These are phyloP conservation scores for Drosophila melanosoma DNA, from an alignment of 2,888 invertebrate species.

Conservation along the genomic window DNA sequence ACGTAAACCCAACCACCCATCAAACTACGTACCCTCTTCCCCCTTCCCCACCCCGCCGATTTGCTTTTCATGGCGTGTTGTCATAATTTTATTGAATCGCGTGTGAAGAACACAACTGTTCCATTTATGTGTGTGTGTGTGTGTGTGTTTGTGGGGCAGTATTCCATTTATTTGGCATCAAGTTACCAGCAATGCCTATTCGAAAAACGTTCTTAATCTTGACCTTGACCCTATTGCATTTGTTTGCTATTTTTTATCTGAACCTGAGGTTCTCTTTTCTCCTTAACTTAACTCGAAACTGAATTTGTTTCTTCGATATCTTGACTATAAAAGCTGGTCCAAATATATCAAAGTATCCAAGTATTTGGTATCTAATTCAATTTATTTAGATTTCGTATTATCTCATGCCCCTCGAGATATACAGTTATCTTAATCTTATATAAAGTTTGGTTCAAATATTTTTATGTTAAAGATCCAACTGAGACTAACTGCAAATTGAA, in stretches of 20 bases:
- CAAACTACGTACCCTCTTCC: too few relatives aligned
- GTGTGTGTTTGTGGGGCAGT: constrained; percentile 6
- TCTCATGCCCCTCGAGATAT: neutral
- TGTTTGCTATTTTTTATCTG: neutral
- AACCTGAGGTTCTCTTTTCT: neutral
- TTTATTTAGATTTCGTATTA: neutral
- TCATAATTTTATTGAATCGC: constrained; percentile 49
- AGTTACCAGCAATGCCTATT: constrained; percentile 5
- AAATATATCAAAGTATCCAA: neutral
- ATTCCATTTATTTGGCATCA: constrained; percentile 26
- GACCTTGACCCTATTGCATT: constrained; percentile 32
- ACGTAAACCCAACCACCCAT: neutral
- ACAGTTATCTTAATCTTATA: neutral
- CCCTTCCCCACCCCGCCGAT: neutral
- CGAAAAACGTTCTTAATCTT: constrained; percentile 12
- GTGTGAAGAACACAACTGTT: constrained; percentile 54
- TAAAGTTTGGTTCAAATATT: neutral
- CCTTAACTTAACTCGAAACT: neutral
- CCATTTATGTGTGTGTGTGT: constrained; percentile 1
- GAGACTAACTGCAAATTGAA: neutral
- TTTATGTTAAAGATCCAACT: neutral
- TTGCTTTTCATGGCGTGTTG: neutral
- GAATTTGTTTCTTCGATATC: neutral
- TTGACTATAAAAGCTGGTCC: neutral
- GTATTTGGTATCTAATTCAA: neutral